phyloP scores from a whole-genome alignment of 2,113 vertebrate species.

The Gopherus evgoodei region DNA sequence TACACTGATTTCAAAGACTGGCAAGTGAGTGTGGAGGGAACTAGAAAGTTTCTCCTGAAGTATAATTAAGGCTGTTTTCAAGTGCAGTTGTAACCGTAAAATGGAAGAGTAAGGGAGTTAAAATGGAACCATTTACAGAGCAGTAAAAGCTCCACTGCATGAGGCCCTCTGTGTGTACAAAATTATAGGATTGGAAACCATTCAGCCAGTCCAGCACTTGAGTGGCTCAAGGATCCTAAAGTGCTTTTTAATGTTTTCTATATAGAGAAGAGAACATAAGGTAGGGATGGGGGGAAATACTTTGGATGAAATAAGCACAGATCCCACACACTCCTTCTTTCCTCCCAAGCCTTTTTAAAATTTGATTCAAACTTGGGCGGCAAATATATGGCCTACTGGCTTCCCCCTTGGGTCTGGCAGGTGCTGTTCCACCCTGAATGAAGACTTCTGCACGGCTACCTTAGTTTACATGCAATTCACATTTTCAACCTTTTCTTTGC shows the following conservation, averaged over 20 bases:
- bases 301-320: neutral
- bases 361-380: neutral
- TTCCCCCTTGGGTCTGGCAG: neutral
- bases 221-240: slow-evolving; percentile 8
- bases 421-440: neutral
- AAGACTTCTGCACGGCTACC: neutral
- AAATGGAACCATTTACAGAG: slow-evolving; percentile 60
- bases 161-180: slow-evolving; percentile 38
- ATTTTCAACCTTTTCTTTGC: neutral
- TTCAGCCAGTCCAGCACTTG: slow-evolving; percentile 18
- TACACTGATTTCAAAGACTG: slow-evolving; percentile 48
- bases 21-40: slow-evolving; percentile 50
- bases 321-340: neutral
- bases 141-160: slow-evolving; percentile 53
- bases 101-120: slow-evolving; percentile 40
- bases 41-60: slow-evolving; percentile 51
- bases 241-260: neutral
- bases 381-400: neutral
- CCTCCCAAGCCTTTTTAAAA: neutral
- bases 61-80: slow-evolving; percentile 70
- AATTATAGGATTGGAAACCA: slow-evolving; percentile 66
- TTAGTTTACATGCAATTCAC: neutral
- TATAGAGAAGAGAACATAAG: neutral
- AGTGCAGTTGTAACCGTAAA: slow-evolving; percentile 64
- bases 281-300: neutral